Evolutionary conservation across 2,797 vertebrate genomes (phyloP).

Genomic region (Acropternis orthonyx): DNA sequence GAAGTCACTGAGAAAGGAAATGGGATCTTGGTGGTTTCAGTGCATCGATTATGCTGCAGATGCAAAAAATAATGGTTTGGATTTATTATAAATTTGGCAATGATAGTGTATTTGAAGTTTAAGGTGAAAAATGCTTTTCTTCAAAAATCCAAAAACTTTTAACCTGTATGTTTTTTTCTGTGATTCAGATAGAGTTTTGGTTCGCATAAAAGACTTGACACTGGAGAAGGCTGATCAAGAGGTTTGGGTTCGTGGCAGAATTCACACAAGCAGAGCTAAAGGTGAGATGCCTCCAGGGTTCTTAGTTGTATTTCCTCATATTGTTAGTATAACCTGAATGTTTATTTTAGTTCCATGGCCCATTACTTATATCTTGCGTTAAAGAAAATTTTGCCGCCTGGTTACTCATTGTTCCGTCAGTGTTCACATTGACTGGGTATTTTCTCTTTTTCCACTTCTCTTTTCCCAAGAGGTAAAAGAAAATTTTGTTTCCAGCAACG

Average conservation of each 20-base stretch:
- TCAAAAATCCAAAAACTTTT: not conserved
- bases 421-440: not conserved
- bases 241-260: slow-evolving; percentile 93
- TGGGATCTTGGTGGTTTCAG: not conserved
- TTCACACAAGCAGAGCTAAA: slow-evolving; percentile 99
- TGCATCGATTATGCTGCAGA: not conserved
- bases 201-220: slow-evolving; percentile 87
- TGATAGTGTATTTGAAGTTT: not conserved
- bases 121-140: not conserved
- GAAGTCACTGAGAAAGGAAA: not conserved
- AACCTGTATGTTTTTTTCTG: not conserved
- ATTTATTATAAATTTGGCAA: not conserved
- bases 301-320: not conserved
- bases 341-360: not conserved
- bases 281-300: slow-evolving; percentile 79
- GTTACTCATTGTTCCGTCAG: not conserved
- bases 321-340: not conserved
- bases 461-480: not conserved
- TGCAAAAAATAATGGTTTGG: not conserved
- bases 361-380: not conserved
- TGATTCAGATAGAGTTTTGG: slow-evolving; percentile 85
- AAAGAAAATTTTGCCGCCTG: not conserved
- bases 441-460: not conserved
- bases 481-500: not conserved
- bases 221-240: slow-evolving; percentile 87